Percentiles rank a stretch among this genome's conserved stretches.
These are phyloP conservation scores for Centruroides vittatus DNA, from an alignment of 1,140 invertebrate genomes.

Conservation along the genomic window DNA sequence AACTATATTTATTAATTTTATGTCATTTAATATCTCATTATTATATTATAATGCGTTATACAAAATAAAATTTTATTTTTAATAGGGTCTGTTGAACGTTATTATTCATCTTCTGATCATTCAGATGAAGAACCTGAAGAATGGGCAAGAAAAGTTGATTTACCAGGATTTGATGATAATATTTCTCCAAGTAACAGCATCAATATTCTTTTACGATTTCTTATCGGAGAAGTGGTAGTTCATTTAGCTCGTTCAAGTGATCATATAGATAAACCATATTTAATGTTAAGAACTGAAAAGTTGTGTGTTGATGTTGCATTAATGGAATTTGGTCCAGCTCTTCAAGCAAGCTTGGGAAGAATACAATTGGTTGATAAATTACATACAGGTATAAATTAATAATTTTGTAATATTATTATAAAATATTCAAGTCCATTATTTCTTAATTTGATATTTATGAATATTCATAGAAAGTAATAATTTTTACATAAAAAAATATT, in stretches of 20 bases:
- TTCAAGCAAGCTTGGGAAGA: constrained; percentile 53
- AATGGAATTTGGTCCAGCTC: constrained; percentile 61
- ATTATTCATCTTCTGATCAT: too few species aligned
- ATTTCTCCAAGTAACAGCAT: constrained; percentile 61
- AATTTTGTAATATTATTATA: too few species aligned
- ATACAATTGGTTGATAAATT: constrained; percentile 65
- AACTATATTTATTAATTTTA: too few species aligned
- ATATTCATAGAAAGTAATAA: too few species aligned
- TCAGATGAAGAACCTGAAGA: constrained; percentile 54
- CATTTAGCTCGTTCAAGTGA: constrained; percentile 45
- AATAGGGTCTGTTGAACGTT: too few species aligned
- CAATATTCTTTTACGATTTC: constrained; percentile 49
- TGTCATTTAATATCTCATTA: too few species aligned
- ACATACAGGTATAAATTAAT: constrained; percentile 39
- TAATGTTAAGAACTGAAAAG: constrained; percentile 53
- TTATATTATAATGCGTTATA: too few species aligned
- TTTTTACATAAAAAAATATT: too few species aligned
- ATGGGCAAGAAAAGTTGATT: constrained; percentile 54
- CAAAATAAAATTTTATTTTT: too few species aligned
- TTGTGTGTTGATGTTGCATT: constrained; percentile 55
- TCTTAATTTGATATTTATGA: too few species aligned
- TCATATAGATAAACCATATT: constrained; percentile 51
- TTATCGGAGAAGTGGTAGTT: constrained; percentile 47
- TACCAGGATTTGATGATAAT: constrained; percentile 71
- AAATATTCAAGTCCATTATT: too few species aligned